These are phyloP conservation scores for Urocitellus parryii DNA, from an alignment of 2,113 vertebrate species.

Conservation along the genomic window DNA sequence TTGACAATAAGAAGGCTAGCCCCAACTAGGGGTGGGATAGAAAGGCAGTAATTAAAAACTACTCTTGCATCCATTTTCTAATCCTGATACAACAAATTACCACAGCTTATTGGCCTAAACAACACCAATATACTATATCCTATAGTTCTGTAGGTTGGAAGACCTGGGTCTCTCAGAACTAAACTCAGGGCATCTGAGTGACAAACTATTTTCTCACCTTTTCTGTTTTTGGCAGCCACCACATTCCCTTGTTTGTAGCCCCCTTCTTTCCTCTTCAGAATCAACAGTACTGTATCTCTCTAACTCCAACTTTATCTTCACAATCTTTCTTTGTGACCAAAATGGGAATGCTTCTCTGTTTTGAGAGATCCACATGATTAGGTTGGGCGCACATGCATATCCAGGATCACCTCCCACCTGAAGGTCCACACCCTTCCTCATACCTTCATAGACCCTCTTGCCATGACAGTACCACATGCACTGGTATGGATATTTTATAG, in stretches of 20 bases:
- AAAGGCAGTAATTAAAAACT: neutral
- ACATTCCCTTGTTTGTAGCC: neutral
- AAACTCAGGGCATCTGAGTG: no score
- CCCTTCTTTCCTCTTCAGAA: neutral
- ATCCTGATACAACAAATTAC: neutral
- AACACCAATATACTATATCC: neutral
- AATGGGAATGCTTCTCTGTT: neutral
- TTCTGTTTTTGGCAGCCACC: neutral
- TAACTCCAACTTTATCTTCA: neutral
- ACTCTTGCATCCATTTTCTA: no score
- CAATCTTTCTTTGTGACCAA: neutral
- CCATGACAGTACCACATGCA: neutral
- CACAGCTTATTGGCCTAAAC: no score
- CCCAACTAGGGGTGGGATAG: neutral
- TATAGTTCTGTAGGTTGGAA: neutral
- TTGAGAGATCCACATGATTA: neutral
- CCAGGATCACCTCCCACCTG: neutral
- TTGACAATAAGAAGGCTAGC: neutral
- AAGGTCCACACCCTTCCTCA: neutral
- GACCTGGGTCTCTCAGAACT: neutral
- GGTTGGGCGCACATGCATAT: fast-evolving
- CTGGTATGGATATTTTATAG: neutral
- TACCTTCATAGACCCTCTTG: neutral
- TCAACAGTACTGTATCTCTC: fast-evolving
- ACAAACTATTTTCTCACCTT: neutral